These are phyloP conservation scores for Xenops minutus DNA, from an alignment of 2,797 vertebrate species.

Conservation along the genomic window DNA sequence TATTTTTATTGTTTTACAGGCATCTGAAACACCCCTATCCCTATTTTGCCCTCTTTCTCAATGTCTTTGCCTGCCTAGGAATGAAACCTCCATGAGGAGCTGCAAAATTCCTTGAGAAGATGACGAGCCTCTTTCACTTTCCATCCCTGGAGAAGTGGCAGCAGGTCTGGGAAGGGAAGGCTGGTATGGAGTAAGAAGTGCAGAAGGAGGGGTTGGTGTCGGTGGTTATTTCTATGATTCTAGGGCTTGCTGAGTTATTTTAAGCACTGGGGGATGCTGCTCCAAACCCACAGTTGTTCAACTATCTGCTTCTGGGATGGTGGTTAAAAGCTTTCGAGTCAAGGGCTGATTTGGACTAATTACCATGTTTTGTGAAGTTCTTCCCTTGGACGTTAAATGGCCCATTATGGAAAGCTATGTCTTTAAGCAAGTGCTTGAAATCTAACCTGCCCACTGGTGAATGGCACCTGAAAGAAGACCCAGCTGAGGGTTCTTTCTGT, in stretches of 20 bases:
- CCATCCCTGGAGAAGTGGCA: not conserved
- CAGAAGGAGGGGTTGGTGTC: not conserved
- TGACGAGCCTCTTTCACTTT: rapidly evolving
- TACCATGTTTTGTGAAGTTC: not conserved
- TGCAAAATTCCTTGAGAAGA: not conserved
- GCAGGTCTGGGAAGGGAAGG: not conserved
- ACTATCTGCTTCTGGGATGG: not conserved
- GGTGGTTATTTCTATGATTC: not conserved
- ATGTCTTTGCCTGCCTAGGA: not conserved
- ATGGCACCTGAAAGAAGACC: not conserved
- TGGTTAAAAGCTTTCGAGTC: not conserved
- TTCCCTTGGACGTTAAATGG: not conserved
- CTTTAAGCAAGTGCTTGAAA: not conserved
- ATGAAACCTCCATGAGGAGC: not conserved
- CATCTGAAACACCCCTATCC: not conserved
- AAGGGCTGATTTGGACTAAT: not conserved
- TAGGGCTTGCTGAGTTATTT: not conserved
- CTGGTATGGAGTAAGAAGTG: not conserved
- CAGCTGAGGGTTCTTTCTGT: not conserved
- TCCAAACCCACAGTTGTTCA: not conserved
- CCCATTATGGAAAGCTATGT: not conserved
- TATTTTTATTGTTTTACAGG: not conserved
- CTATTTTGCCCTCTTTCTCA: not conserved
- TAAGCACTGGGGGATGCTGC: not conserved
- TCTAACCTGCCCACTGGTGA: not conserved